Percentiles rank a stretch among this genome's conserved stretches.
phyloP scores from a whole-genome alignment of 2,113 vertebrate genomes.

The Thamnaconus septentrionalis region DNA sequence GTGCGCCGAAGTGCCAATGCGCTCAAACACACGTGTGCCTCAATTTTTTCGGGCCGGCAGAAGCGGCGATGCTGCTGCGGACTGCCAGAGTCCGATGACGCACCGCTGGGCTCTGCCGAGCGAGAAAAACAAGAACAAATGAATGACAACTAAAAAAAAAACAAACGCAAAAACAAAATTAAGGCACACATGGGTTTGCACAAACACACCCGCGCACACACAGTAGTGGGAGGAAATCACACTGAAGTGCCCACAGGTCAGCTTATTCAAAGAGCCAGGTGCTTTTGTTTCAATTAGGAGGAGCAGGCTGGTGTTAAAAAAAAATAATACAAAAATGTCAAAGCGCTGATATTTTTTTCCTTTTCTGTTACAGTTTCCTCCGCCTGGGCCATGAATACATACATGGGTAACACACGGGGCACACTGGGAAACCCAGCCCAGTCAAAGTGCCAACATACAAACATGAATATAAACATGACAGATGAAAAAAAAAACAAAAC shows the following conservation, averaged over 20 bases:
- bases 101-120: no score
- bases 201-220: slow-evolving; percentile 16
- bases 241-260: slow-evolving; percentile 43
- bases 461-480: no score
- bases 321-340: slow-evolving; percentile 32
- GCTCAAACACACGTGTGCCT: no score
- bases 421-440: slow-evolving; percentile 77
- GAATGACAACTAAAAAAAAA: not conserved
- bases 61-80: no score
- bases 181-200: no score
- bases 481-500: slow-evolving; percentile 1
- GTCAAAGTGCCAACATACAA: slow-evolving; percentile 48
- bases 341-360: slow-evolving; percentile 26
- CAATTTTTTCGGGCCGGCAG: no score
- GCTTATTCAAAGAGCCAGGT: slow-evolving; percentile 64
- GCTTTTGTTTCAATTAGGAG: slow-evolving; percentile 28
- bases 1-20: no score
- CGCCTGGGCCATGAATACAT: slow-evolving; percentile 30
- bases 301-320: not conserved
- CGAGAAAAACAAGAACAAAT: no score
- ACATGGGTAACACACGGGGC: slow-evolving; percentile 16
- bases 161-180: no score
- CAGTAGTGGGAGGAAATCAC: slow-evolving; percentile 23
- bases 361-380: slow-evolving; percentile 34
- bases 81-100: no score